Evolutionary conservation across 35 echinoderm and acorn worm genomes (phyloP).

Genomic region (Ophiothrix spiculata): DNA sequence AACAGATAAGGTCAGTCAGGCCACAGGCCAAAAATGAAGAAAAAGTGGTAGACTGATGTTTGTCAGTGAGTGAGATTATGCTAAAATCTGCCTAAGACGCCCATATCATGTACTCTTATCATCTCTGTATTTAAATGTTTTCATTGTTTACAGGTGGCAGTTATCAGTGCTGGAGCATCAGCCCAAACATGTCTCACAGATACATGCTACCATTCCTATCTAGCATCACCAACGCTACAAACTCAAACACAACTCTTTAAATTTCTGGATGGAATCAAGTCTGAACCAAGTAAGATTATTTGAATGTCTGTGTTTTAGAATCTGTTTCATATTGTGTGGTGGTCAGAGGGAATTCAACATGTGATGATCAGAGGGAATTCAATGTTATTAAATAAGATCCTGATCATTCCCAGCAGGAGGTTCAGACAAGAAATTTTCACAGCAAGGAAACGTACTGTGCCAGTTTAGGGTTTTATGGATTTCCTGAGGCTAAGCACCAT

Average conservation of each 20-base stretch:
- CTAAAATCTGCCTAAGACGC: slow-evolving; percentile 79
- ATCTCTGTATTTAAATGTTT: background rate
- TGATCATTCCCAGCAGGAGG: too few relatives aligned
- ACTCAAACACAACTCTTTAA: slow-evolving; percentile 76
- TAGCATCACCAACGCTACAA: slow-evolving; percentile 73
- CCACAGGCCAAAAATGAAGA: slow-evolving; percentile 66
- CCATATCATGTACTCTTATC: background rate
- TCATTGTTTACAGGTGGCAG: slow-evolving; percentile 59
- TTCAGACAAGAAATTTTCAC: too few relatives aligned
- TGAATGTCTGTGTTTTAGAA: too few relatives aligned
- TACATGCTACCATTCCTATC: slow-evolving; percentile 71
- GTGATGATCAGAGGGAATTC: too few relatives aligned
- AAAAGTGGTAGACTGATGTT: slow-evolving; percentile 84
- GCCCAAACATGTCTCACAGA: slow-evolving; percentile 64
- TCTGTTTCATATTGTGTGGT: too few relatives aligned
- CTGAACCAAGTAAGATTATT: slow-evolving; percentile 73
- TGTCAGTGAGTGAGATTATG: slow-evolving; percentile 65
- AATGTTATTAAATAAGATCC: too few relatives aligned
- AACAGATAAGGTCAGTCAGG: too few relatives aligned
- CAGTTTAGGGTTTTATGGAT: too few relatives aligned
- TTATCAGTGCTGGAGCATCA: slow-evolving; percentile 73
- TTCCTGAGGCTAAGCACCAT: too few relatives aligned
- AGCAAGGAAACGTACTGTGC: too few relatives aligned
- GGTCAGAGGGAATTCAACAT: too few relatives aligned
- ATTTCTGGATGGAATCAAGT: slow-evolving; percentile 69